phyloP scores from a whole-genome alignment of 2,113 vertebrate genomes.

The Cottus gobio region DNA sequence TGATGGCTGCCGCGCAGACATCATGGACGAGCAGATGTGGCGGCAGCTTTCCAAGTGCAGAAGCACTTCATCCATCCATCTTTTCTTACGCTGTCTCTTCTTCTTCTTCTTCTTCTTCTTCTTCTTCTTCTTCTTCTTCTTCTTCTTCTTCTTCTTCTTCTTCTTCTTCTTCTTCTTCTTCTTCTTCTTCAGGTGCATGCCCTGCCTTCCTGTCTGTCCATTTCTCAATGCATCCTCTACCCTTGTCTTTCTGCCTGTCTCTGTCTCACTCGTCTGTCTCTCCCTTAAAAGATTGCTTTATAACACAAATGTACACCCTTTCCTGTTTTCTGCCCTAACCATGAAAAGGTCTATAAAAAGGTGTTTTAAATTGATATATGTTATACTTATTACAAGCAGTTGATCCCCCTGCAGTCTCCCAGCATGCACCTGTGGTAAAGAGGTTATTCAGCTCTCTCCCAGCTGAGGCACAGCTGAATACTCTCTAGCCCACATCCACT shows the following conservation, averaged over 20 bases:
- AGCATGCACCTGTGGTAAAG: slow-evolving; percentile 77
- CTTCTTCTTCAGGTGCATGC: slow-evolving; percentile 1
- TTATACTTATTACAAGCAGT: too few species aligned
- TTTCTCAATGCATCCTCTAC: slow-evolving; percentile 15
- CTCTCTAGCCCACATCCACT: slow-evolving; percentile 75
- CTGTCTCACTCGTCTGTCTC: slow-evolving; percentile 24
- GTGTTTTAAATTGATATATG: background rate
- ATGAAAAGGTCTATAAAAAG: too few species aligned
- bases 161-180: background rate
- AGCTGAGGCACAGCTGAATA: slow-evolving; percentile 82
- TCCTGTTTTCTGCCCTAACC: background rate
- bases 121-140: background rate
- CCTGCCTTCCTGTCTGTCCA: slow-evolving; percentile 18
- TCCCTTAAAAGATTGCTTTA: slow-evolving; percentile 4
- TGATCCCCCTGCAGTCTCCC: slow-evolving; percentile 62
- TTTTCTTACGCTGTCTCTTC: slow-evolving; percentile 49
- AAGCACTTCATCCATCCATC: slow-evolving; percentile 73
- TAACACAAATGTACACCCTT: background rate
- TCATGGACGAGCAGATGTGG: slow-evolving; percentile 84
- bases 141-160: slow-evolving; percentile 10
- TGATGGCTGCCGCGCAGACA: slow-evolving; percentile 82
- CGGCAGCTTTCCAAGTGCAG: slow-evolving; percentile 84
- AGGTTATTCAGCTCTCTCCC: slow-evolving; percentile 72
- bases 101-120: slow-evolving; percentile 2
- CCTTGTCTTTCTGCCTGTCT: slow-evolving; percentile 9